phyloP scores from a whole-genome alignment of 2,113 vertebrate genomes.

The Ariopsis seemanni region DNA sequence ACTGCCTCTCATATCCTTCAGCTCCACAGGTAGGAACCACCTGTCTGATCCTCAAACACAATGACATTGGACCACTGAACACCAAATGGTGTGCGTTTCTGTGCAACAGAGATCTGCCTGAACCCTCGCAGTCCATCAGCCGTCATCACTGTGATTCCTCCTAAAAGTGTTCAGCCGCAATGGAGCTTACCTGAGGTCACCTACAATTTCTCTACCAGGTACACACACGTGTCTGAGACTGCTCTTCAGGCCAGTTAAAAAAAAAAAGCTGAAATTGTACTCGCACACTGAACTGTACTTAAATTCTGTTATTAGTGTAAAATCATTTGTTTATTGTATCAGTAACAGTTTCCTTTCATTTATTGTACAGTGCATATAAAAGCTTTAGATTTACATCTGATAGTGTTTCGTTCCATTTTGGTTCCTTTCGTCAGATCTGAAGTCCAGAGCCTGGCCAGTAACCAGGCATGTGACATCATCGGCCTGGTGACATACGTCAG shows the following conservation, averaged over 20 bases:
- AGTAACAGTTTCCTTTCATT: background rate
- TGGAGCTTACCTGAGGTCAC: slow-evolving; percentile 85
- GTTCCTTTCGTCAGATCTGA: slow-evolving; percentile 75
- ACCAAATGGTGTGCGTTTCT: background rate
- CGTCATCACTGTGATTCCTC: slow-evolving; percentile 80
- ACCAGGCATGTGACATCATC: slow-evolving; percentile 82
- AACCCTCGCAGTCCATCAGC: slow-evolving; percentile 79
- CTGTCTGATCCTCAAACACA: background rate
- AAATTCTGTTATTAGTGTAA: background rate
- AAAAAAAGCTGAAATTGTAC: background rate
- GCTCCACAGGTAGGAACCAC: slow-evolving; percentile 75
- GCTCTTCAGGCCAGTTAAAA: background rate
- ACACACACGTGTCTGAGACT: background rate
- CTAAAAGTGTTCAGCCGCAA: slow-evolving; percentile 78
- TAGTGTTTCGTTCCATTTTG: background rate
- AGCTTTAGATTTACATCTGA: background rate
- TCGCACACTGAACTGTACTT: background rate
- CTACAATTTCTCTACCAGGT: slow-evolving; percentile 84
- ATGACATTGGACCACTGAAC: background rate
- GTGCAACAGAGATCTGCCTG: slow-evolving; percentile 82
- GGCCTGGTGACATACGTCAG: slow-evolving; percentile 89
- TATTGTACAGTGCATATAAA: too few relatives aligned
- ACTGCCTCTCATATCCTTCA: slow-evolving; percentile 77
- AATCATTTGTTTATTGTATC: background rate
- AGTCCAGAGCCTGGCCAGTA: slow-evolving; percentile 72